phyloP scores from a whole-genome alignment of 2,888 invertebrate genomes.

The Tipula confusa region DNA sequence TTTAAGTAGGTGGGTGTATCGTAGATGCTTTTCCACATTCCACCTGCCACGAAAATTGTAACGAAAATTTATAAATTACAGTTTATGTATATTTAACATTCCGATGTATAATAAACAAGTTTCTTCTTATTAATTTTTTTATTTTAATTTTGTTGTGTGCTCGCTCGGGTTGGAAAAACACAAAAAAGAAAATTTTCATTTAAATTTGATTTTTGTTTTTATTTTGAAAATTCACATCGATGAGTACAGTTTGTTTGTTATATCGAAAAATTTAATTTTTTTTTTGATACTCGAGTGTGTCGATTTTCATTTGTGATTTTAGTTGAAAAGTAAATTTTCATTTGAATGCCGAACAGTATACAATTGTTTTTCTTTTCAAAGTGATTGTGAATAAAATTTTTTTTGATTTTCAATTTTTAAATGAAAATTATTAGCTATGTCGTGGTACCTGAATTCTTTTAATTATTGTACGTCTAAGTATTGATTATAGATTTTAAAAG shows the following conservation, averaged over 20 bases:
- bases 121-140: neutral
- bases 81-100: conserved; percentile 4
- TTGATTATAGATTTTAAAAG: neutral
- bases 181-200: neutral
- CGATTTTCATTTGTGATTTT: neutral
- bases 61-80: neutral
- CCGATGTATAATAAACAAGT: conserved; percentile 4
- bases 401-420: neutral
- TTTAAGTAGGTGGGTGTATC: neutral
- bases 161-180: neutral
- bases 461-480: neutral
- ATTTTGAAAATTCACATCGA: neutral
- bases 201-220: conserved; percentile 3
- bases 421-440: neutral
- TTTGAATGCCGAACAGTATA: neutral
- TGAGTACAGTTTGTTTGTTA: neutral
- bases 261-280: neutral
- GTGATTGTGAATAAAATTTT: neutral
- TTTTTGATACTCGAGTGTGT: neutral
- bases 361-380: neutral
- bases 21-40: conserved; percentile 14
- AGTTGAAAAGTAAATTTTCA: neutral
- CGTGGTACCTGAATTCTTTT: conserved; percentile 7
- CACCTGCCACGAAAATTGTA: conserved; percentile 20
- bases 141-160: neutral